phyloP scores from a whole-genome alignment of 2,113 vertebrate species.

The Tringa solitaria region DNA sequence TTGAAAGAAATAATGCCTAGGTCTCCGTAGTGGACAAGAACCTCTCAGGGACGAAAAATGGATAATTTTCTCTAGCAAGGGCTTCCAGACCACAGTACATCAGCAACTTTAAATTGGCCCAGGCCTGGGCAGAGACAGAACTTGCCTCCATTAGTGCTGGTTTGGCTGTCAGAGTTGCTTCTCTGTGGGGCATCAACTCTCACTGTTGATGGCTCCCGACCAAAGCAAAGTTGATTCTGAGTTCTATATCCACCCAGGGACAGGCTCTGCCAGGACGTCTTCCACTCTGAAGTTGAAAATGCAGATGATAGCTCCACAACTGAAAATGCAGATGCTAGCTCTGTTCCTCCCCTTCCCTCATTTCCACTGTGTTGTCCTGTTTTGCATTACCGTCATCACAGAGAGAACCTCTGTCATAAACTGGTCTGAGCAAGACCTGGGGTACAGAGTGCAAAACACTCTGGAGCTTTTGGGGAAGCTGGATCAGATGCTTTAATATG shows the following conservation, averaged over 20 bases:
- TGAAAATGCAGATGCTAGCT: background rate
- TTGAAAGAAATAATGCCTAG: background rate
- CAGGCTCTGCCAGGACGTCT: background rate
- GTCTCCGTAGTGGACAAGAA: background rate
- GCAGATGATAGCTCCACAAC: background rate
- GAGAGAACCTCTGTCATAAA: background rate
- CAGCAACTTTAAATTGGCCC: background rate
- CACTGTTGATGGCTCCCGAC: background rate
- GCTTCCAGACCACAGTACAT: background rate
- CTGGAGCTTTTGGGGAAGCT: background rate
- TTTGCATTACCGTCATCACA: background rate
- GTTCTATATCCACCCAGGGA: fast-evolving
- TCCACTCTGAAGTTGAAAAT: background rate
- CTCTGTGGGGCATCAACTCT: background rate
- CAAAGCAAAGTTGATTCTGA: background rate
- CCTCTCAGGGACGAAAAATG: background rate
- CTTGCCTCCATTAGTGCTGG: background rate
- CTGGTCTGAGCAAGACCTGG: background rate
- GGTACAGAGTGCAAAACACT: background rate
- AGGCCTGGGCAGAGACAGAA: background rate
- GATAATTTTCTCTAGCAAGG: background rate
- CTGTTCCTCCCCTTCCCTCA: background rate
- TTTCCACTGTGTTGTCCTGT: background rate
- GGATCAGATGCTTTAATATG: background rate
- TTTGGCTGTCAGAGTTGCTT: background rate